Percentiles rank a stretch among this genome's conserved stretches.
Evolutionary conservation across 2,113 vertebrate species (phyloP).

Genomic region (Engraulis encrasicolus): DNA sequence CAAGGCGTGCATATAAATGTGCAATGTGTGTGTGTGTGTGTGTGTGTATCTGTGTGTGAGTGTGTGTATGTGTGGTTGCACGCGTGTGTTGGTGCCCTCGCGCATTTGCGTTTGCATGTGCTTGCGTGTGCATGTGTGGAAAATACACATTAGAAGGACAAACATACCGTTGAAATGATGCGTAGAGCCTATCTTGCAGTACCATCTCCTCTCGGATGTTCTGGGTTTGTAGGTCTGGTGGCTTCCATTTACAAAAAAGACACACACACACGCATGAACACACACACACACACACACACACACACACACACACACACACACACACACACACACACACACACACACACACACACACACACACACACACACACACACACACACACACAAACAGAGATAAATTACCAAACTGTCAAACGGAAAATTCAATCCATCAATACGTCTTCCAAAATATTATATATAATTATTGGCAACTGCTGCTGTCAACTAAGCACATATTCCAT

Average conservation of each 20-base stretch:
- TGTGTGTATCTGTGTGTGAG: neutral
- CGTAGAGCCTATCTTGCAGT: slow-evolving; percentile 63
- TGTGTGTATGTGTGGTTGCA: neutral
- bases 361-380: slow-evolving; percentile 37
- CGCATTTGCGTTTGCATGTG: neutral
- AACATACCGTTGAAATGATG: slow-evolving; percentile 76
- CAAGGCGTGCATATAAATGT: too few relatives aligned
- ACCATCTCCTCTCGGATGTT: slow-evolving; percentile 57
- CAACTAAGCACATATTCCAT: too few relatives aligned
- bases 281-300: too few relatives aligned
- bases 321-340: neutral
- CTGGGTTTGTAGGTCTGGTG: slow-evolving; percentile 60
- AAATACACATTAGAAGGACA: slow-evolving; percentile 50
- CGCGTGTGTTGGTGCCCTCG: neutral
- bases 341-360: slow-evolving; percentile 28
- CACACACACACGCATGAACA: slow-evolving; percentile 30
- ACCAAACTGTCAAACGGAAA: neutral
- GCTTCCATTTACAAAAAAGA: slow-evolving; percentile 65
- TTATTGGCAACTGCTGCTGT: neutral
- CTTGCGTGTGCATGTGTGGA: slow-evolving; percentile 16
- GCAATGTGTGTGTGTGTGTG: neutral
- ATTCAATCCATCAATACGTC: neutral
- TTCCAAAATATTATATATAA: neutral
- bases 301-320: neutral
- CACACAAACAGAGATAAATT: neutral